These are phyloP conservation scores for Elephas maximus DNA, from an alignment of 2,113 vertebrate species.

Conservation along the genomic window DNA sequence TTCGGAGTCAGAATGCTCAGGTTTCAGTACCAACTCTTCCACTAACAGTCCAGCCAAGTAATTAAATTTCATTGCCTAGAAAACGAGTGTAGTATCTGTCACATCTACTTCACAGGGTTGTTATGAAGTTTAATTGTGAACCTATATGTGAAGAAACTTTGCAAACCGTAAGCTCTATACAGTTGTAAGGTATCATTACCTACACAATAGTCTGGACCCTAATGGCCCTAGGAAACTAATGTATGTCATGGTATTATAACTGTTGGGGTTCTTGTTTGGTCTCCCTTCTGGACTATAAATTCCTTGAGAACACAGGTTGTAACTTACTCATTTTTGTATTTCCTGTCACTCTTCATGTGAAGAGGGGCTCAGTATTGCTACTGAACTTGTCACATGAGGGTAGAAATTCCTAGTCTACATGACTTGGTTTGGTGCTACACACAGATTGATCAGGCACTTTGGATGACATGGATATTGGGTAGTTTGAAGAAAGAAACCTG, in stretches of 20 bases:
- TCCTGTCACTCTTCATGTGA: background rate
- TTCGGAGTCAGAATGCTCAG: background rate
- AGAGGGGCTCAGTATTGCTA: background rate
- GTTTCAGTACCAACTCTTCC: background rate
- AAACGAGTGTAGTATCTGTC: background rate
- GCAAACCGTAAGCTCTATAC: background rate
- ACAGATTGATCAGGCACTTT: background rate
- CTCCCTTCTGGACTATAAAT: background rate
- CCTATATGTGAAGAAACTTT: background rate
- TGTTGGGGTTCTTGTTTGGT: background rate
- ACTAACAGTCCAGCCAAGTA: background rate
- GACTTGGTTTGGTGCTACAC: background rate
- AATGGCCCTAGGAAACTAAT: background rate
- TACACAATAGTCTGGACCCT: background rate
- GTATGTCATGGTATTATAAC: background rate
- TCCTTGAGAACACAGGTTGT: background rate
- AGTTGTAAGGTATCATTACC: background rate
- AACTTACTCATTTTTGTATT: slow-evolving; percentile 19
- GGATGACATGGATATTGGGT: background rate
- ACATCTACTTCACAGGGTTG: background rate
- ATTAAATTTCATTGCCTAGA: slow-evolving; percentile 25
- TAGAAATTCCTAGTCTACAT: background rate
- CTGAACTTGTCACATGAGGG: background rate
- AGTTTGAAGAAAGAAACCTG: background rate
- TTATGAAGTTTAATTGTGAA: background rate